A percentile compares a stretch with the other conserved stretches of the same genome.
phyloP scores from a whole-genome alignment of 2,888 invertebrate species.

The Morinoia aosen region DNA sequence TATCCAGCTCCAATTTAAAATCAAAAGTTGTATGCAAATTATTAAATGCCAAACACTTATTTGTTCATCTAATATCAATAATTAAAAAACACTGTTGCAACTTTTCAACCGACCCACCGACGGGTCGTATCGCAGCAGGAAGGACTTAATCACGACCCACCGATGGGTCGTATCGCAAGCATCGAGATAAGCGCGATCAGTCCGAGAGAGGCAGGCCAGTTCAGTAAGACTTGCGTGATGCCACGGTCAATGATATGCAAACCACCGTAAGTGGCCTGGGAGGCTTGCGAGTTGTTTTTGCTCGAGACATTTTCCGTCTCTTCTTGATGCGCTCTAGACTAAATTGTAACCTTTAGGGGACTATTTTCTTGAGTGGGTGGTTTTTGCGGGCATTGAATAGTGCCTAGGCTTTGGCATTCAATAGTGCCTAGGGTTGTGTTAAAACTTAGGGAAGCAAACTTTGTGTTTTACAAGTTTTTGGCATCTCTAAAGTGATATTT shows the following conservation, averaged over 20 bases:
- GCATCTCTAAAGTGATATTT: not conserved
- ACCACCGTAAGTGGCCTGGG: not conserved
- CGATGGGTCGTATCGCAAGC: not conserved
- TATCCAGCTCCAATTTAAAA: no score
- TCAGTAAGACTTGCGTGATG: not conserved
- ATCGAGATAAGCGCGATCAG: not conserved
- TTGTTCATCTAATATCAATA: no score
- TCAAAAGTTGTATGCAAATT: no score
- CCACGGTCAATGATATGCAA: constrained; percentile 3
- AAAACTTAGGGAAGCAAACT: not conserved
- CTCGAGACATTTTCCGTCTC: not conserved
- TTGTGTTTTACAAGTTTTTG: not conserved
- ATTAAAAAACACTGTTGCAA: no score
- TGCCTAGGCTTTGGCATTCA: not conserved
- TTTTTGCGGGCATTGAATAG: not conserved
- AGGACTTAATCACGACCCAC: no score
- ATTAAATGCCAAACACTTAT: no score
- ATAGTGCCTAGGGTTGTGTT: not conserved
- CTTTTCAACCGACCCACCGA: no score
- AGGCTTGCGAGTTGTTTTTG: not conserved
- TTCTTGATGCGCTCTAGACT: not conserved
- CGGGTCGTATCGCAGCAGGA: no score
- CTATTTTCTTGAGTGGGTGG: not conserved
- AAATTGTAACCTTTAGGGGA: not conserved
- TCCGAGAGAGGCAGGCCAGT: not conserved